Evolutionary conservation across 1,140 invertebrate species (phyloP).

Genomic region (fruit fly (Drosophila melanogaster)): Release_6_plus_ISO1_MT NT_037436.4:2483001-2483500

Average conservation of each 20-base stretch:
- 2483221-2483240: slow-evolving; percentile 3
- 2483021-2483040: slow-evolving; percentile 25
- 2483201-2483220: slow-evolving; percentile 24
- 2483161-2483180: slow-evolving; percentile 53
- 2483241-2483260: neutral
- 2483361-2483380: slow-evolving; percentile 43
- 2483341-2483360: slow-evolving; percentile 20
- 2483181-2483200: slow-evolving; percentile 29
- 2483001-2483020: neutral
- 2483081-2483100: slow-evolving; percentile 41
- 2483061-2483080: slow-evolving; percentile 19
- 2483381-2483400: slow-evolving; percentile 20
- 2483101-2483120: slow-evolving; percentile 17
- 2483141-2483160: slow-evolving; percentile 74
- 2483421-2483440: slow-evolving; percentile 39
- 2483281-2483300: slow-evolving; percentile 57
- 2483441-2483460: slow-evolving; percentile 26
- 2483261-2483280: slow-evolving; percentile 14
- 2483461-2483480: slow-evolving; percentile 32
- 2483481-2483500: slow-evolving; percentile 31
- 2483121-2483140: slow-evolving; percentile 67
- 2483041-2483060: slow-evolving; percentile 14
- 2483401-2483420: slow-evolving; percentile 22
- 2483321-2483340: slow-evolving; percentile 31
- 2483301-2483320: slow-evolving; percentile 51